A percentile compares a stretch with the other conserved stretches of the same genome.
Evolutionary conservation across 1,140 invertebrate genomes (phyloP).

Genomic region (Brachionus angularis): DNA sequence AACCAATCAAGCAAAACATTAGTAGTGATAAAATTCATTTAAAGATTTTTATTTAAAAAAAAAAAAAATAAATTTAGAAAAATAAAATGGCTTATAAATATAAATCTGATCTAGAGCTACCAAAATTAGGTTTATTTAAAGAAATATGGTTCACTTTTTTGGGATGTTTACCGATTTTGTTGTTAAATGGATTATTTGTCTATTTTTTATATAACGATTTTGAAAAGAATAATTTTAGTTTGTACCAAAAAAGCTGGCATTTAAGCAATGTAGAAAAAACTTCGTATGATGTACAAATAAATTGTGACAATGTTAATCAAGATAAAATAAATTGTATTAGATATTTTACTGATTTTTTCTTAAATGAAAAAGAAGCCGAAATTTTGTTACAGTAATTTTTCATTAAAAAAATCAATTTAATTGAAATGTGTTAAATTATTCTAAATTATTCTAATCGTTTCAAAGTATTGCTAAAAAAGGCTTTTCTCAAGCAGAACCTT

Average conservation of each 20-base stretch:
- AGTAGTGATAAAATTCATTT: no score
- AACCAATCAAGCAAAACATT: no score
- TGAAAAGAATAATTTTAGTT: constrained; percentile 6
- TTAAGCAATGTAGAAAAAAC: constrained; percentile 36
- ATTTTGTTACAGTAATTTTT: background rate
- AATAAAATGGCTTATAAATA: no score
- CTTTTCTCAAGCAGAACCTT: background rate
- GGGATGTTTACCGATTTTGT: background rate
- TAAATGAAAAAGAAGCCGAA: background rate
- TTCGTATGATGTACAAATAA: background rate
- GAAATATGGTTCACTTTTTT: background rate
- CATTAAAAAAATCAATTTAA: background rate
- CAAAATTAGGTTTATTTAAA: background rate
- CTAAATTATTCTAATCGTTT: background rate
- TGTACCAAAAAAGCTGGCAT: constrained; percentile 22
- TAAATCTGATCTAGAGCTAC: no score
- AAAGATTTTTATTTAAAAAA: no score
- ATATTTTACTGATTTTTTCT: constrained; percentile 30
- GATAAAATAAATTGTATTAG: constrained; percentile 27
- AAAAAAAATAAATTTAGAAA: no score
- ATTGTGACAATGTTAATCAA: no score
- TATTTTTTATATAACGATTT: background rate
- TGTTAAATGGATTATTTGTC: background rate
- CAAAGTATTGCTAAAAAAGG: constrained; percentile 5
- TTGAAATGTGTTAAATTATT: no score